Conservation (phyloP, 2,888 invertebrate genomes). For the Netelia fuscicornis region DNA sequence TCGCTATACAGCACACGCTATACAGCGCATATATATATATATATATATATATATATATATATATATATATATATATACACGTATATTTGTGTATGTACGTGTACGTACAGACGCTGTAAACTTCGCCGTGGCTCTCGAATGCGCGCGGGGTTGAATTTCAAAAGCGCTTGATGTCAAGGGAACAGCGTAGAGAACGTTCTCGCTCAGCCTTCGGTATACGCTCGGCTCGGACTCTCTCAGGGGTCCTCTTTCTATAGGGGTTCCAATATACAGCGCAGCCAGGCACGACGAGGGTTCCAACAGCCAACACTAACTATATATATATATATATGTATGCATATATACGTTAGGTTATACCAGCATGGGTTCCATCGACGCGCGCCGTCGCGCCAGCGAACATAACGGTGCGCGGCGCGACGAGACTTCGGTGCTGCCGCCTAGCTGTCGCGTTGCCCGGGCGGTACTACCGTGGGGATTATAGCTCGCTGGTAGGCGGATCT, state of each 20-base stretch:
- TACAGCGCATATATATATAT: not conserved
- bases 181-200: slow-evolving; percentile 68
- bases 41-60: not conserved
- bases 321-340: slow-evolving; percentile 11
- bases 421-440: slow-evolving; percentile 72
- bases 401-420: slow-evolving; percentile 78
- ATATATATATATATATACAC: too few relatives aligned
- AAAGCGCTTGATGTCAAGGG: slow-evolving; percentile 77
- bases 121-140: slow-evolving; percentile 52
- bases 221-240: slow-evolving; percentile 52
- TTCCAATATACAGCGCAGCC: slow-evolving; percentile 65
- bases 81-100: not conserved
- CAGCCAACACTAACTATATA: slow-evolving; percentile 18
- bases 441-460: slow-evolving; percentile 68
- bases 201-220: slow-evolving; percentile 44
- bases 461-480: slow-evolving; percentile 79
- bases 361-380: slow-evolving; percentile 66
- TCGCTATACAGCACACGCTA: slow-evolving; percentile 19
- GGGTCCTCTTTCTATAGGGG: slow-evolving; percentile 79
- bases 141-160: slow-evolving; percentile 82
- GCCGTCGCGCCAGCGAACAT: slow-evolving; percentile 74
- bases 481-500: slow-evolving; percentile 74
- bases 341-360: slow-evolving; percentile 15
- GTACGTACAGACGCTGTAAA: slow-evolving; percentile 29
- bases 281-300: slow-evolving; percentile 38